phyloP scores from a whole-genome alignment of 92 coral and sea anemone species.

The Siderastrea siderea region DNA sequence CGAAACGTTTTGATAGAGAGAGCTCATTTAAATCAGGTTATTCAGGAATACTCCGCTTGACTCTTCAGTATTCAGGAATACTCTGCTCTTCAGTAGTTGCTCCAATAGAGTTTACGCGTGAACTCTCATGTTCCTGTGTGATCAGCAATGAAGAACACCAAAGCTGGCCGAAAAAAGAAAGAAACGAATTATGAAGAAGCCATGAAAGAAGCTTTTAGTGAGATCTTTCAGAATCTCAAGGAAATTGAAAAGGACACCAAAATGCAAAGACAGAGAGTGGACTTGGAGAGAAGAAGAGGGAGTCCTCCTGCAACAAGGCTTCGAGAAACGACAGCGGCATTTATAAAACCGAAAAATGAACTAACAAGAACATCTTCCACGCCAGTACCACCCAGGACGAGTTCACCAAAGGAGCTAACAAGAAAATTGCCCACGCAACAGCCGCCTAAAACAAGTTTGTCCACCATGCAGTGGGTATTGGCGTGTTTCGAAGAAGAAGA shows the following conservation, averaged over 20 bases:
- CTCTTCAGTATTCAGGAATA: too few species aligned
- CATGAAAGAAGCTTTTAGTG: constrained; percentile 19
- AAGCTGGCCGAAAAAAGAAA: background rate
- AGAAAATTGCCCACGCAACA: background rate
- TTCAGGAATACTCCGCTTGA: too few species aligned
- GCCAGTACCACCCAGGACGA: background rate
- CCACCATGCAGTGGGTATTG: background rate
- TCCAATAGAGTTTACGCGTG: too few species aligned
- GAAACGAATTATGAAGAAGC: constrained; percentile 16
- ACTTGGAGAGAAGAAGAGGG: constrained; percentile 9
- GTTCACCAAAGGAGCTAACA: background rate
- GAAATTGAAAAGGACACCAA: constrained; percentile 12
- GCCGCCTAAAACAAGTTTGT: background rate
- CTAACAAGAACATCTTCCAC: background rate
- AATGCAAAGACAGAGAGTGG: background rate
- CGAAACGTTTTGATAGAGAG: too few species aligned
- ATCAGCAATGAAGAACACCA: background rate
- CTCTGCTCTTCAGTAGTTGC: too few species aligned
- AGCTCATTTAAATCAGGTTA: too few species aligned
- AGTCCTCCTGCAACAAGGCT: background rate
- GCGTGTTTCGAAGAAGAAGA: constrained; percentile 1
- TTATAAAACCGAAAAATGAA: background rate
- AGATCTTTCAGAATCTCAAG: constrained; percentile 26
- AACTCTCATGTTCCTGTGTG: background rate
- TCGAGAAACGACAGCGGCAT: background rate